A percentile compares a stretch with the other conserved stretches of the same genome.
These are phyloP conservation scores for Spodoptera litura DNA, from an alignment of 1,140 invertebrate genomes.

Conservation along the genomic window DNA sequence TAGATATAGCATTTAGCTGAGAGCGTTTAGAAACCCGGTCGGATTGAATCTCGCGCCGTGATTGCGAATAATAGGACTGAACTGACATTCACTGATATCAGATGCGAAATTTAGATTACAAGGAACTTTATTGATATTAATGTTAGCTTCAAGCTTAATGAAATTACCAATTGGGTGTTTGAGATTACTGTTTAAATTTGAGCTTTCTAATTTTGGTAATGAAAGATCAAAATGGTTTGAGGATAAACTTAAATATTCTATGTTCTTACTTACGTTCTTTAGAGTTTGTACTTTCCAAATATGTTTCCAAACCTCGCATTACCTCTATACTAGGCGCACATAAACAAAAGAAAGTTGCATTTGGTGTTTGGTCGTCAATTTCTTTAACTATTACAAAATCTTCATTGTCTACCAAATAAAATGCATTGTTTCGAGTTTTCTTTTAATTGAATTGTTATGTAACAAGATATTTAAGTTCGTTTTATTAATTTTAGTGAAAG, in stretches of 20 bases:
- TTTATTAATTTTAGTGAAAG: constrained; percentile 32
- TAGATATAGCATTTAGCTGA: constrained; percentile 48
- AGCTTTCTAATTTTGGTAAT: no score
- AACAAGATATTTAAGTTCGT: not conserved
- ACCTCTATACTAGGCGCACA: not conserved
- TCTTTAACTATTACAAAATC: constrained; percentile 3
- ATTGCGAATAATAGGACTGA: constrained; percentile 53
- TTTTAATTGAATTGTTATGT: constrained; percentile 19
- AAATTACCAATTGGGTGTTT: constrained; percentile 22
- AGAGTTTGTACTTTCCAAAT: not conserved
- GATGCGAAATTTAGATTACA: constrained; percentile 42
- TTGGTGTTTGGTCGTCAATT: not conserved
- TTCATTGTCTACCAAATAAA: constrained; percentile 10
- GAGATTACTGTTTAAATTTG: no score
- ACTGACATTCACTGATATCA: constrained; percentile 41
- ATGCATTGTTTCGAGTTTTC: not conserved
- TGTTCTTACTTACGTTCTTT: no score
- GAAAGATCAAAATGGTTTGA: no score
- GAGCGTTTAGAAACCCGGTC: constrained; percentile 57
- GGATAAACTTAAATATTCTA: no score
- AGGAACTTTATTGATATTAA: constrained; percentile 52
- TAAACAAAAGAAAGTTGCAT: constrained; percentile 13
- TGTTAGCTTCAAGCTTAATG: constrained; percentile 29
- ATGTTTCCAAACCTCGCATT: not conserved
- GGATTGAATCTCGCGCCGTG: constrained; percentile 58